Base-by-base conservation (phyloP, 2,888 invertebrate species). In the Syrphus vitripennis region DNA sequence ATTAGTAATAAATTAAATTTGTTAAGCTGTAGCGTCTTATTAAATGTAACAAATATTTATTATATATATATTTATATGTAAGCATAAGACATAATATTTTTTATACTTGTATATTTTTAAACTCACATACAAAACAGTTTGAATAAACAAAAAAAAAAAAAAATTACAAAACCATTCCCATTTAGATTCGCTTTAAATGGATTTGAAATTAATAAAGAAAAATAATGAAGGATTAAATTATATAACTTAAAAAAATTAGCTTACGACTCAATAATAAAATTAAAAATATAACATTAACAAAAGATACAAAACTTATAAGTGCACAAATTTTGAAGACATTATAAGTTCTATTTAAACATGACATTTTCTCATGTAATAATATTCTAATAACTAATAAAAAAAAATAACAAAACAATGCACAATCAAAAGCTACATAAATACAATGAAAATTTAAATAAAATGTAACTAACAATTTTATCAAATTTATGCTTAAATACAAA, bases 91-190 rank as follows among this genome's bases (percentile, higher is more conserved):
- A 76, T 76, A 69, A 81, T 82, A 86, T 86, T 82, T 86, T 86
- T 86, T 86, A 82, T 86, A 86, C 77, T 77, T 77, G 69, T 78
- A 70, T 86, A 78, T 82, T 82, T 86, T 86, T 81, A 75, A 84
- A 80, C 45, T 84, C 84, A 84, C 84, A 69, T 84, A 84, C 80
- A 84, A 84, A 72, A 59, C 31, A 48, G 50, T 71, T 57, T 57
- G 14, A 34, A 55, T 10, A 55, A 53, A 34, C 31, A 53, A 40
- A 70, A 55, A 77, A 1, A 14, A 69, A 10, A 69, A 19, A 14
- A 21, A 40, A 45, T n/a, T n/a, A 50, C 16, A 19, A 24, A 14
- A 14, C 14, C 5, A 57, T 55, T 70, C 76, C 76, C 40, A 77
- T 81, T 86, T 81, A 21, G 50, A 74, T 78, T 82, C 65, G 82